phyloP scores from a whole-genome alignment of 2,888 invertebrate genomes.

The Cosmia trapezina region DNA sequence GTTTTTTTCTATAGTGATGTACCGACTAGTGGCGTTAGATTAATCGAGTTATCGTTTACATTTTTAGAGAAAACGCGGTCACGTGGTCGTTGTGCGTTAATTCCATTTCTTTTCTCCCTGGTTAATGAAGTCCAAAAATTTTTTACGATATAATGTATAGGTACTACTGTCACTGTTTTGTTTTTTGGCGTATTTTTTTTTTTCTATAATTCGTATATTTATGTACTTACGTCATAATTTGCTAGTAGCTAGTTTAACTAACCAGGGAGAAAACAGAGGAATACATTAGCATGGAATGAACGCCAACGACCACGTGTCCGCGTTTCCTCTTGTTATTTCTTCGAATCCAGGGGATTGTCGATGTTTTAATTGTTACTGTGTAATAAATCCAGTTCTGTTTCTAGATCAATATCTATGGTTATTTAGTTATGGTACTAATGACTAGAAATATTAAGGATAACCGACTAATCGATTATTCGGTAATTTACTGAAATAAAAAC shows the following conservation, averaged over 20 bases:
- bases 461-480: conserved; percentile 42
- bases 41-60: conserved; percentile 7
- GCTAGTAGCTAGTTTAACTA: no score
- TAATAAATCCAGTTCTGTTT: conserved; percentile 3
- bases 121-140: no score
- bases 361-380: not conserved
- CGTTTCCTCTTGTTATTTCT: not conserved
- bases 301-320: no score
- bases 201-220: no score
- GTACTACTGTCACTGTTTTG: no score
- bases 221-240: no score
- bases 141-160: no score
- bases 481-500: conserved; percentile 10
- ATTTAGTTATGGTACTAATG: conserved; percentile 12
- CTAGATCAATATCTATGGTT: conserved; percentile 9
- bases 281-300: no score
- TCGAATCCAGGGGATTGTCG: not conserved
- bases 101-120: no score
- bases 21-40: conserved; percentile 18
- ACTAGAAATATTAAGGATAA: conserved; percentile 20
- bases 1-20: conserved; percentile 22
- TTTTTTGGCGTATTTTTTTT: no score
- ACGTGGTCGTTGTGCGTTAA: no score
- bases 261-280: no score
- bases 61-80: not conserved